A percentile compares a stretch with the other conserved stretches of the same genome.
Evolutionary conservation across 2,888 invertebrate species (phyloP).

Genomic region (Amitus sp.): DNA sequence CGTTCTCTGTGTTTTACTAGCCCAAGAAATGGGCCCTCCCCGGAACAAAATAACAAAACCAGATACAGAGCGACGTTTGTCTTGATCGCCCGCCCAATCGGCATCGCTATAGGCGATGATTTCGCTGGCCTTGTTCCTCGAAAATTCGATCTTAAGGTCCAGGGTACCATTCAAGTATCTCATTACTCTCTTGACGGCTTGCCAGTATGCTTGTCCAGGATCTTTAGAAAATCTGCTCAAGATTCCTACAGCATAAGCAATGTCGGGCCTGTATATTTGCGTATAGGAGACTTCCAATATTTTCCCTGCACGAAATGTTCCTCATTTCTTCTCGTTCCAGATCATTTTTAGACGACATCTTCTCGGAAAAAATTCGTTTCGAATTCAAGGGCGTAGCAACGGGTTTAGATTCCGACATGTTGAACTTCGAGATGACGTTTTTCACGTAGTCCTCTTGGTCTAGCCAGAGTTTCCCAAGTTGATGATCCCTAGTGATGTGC

Average conservation of each 20-base stretch:
- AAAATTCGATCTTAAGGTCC: conserved; percentile 5
- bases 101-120: conserved; percentile 42
- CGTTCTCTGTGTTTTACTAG: conserved; percentile 38
- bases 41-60: conserved; percentile 44
- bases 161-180: conserved; percentile 21
- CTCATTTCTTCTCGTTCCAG: conserved; percentile 2
- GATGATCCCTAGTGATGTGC: conserved; percentile 18
- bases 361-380: conserved; percentile 5
- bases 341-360: background rate
- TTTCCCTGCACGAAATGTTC: conserved; percentile 9
- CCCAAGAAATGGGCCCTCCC: conserved; percentile 47
- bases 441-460: conserved; percentile 35
- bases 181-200: conserved; percentile 17
- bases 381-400: conserved; percentile 13
- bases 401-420: conserved; percentile 14
- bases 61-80: conserved; percentile 43
- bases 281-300: conserved; percentile 14
- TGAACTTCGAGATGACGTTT: conserved; percentile 11
- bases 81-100: conserved; percentile 40
- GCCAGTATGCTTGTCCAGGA: conserved; percentile 13
- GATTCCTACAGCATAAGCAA: conserved; percentile 8
- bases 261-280: conserved; percentile 16
- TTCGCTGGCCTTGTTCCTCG: conserved; percentile 5
- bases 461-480: conserved; percentile 19
- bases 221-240: conserved; percentile 14